Percentiles rank a stretch among this genome's conserved stretches.
These are phyloP conservation scores for Sitta carolinensis DNA, from an alignment of 2,797 vertebrate genomes.

Conservation along the genomic window DNA sequence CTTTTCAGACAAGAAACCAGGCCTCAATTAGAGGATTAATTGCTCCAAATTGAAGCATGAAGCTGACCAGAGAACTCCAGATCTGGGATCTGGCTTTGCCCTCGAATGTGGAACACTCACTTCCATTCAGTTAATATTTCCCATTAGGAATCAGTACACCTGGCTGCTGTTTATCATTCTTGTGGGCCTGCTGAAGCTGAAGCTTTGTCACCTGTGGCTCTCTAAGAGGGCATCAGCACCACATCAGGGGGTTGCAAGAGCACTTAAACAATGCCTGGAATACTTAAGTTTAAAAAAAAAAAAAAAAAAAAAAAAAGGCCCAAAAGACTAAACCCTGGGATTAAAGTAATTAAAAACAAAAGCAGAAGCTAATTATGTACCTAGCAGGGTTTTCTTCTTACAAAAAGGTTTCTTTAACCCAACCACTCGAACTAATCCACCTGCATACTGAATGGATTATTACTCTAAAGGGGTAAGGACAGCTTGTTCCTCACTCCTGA, in stretches of 20 bases:
- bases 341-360: conserved; percentile 5
- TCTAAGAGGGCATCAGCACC: neutral
- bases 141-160: neutral
- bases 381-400: neutral
- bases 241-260: neutral
- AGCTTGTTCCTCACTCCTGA: neutral
- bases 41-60: neutral
- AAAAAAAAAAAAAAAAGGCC: neutral
- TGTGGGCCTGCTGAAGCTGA: neutral
- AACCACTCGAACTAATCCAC: neutral
- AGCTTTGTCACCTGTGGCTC: neutral
- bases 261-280: neutral
- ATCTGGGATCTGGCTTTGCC: neutral
- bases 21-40: neutral
- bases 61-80: neutral
- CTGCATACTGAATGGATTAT: neutral
- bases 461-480: neutral
- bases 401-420: neutral
- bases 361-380: neutral
- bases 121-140: neutral
- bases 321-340: neutral
- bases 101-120: neutral
- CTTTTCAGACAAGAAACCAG: neutral
- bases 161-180: neutral
- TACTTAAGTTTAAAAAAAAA: rapidly evolving